Evolutionary conservation across 2,113 vertebrate species (phyloP).

Genomic region (Trachemys scripta): DNA sequence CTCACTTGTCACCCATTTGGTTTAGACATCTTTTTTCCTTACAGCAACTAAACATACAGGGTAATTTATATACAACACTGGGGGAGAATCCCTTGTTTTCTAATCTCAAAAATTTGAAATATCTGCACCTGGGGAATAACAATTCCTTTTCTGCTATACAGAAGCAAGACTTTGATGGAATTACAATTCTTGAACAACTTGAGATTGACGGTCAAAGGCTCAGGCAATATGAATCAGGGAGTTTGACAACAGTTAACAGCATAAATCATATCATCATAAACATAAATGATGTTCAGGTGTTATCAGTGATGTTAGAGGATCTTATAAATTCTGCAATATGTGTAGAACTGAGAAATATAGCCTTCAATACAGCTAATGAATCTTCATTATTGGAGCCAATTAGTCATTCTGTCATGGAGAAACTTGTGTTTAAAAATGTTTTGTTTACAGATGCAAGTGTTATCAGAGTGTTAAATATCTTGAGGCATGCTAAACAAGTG

Average conservation of each 20-base stretch:
- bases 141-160: constrained; percentile 55
- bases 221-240: constrained; percentile 60
- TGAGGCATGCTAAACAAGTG: constrained; percentile 47
- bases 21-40: constrained; percentile 81
- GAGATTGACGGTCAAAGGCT: constrained; percentile 77
- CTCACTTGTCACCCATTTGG: constrained; percentile 78
- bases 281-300: background rate
- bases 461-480: background rate
- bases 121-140: constrained; percentile 77
- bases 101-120: constrained; percentile 73
- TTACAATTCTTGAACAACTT: constrained; percentile 76
- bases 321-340: constrained; percentile 64
- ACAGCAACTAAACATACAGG: constrained; percentile 80
- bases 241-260: constrained; percentile 58
- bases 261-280: constrained; percentile 72
- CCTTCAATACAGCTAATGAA: accelerated
- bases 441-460: constrained; percentile 36
- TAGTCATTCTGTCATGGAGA: background rate
- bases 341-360: constrained; percentile 76
- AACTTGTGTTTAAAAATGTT: constrained; percentile 69
- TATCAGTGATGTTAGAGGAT: constrained; percentile 73
- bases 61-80: constrained; percentile 79
- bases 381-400: background rate
- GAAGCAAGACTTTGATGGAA: constrained; percentile 78
- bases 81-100: constrained; percentile 79